Percentiles rank a stretch among this genome's conserved stretches.
Conservation (phyloP, 2,888 invertebrate genomes). For the Heliconius ismenius region DNA sequence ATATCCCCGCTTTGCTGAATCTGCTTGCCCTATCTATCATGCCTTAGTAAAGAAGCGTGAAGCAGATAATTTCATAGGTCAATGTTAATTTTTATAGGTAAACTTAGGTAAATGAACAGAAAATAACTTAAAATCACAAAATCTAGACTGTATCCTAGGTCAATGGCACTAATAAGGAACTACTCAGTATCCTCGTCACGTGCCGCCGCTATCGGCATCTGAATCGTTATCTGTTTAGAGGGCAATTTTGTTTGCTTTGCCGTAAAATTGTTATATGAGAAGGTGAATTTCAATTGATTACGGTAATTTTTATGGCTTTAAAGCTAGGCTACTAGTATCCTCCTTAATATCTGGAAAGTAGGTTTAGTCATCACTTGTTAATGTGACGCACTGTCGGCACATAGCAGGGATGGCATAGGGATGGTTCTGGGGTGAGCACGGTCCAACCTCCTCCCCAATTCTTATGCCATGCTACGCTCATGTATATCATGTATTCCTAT, state of each 20-base stretch:
- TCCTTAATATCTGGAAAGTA: too few species aligned
- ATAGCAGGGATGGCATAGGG: neutral
- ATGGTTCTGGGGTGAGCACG: too few species aligned
- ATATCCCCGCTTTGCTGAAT: neutral
- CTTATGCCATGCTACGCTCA: too few species aligned
- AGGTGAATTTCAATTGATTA: constrained; percentile 4
- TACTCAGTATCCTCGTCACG: constrained; percentile 51
- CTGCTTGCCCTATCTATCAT: too few species aligned
- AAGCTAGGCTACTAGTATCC: neutral
- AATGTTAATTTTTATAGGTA: neutral
- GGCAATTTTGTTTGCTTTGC: constrained; percentile 37
- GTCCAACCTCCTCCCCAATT: too few species aligned
- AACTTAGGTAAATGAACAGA: neutral
- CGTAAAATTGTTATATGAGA: constrained; percentile 12
- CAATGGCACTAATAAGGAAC: constrained; percentile 52
- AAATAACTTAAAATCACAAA: constrained; percentile 34
- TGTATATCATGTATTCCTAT: too few species aligned
- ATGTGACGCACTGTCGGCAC: neutral
- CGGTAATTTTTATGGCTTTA: constrained; percentile 4
- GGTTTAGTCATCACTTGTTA: neutral
- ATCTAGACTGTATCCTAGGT: constrained; percentile 47
- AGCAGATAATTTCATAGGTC: too few species aligned
- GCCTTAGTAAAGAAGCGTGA: too few species aligned
- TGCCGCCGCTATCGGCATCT: constrained; percentile 49
- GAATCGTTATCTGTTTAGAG: constrained; percentile 46